phyloP scores from a whole-genome alignment of 2,113 vertebrate genomes.

The Ancistrus triradiatus region DNA sequence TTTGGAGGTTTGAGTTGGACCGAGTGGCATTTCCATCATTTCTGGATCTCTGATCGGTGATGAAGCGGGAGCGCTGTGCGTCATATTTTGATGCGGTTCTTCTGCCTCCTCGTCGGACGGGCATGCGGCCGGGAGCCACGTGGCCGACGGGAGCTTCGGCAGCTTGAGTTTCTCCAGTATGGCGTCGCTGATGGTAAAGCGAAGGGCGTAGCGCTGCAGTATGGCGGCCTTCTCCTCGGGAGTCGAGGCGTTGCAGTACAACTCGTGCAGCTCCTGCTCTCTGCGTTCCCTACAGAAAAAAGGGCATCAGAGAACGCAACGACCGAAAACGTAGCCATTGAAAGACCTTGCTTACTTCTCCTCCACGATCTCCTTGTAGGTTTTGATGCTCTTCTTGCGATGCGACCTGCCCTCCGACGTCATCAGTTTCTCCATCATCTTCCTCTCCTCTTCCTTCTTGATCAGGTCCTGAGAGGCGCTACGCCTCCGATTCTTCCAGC shows the following conservation, averaged over 20 bases:
- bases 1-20: background rate
- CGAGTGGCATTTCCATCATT: background rate
- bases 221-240: slow-evolving; percentile 87
- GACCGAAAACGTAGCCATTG: no score
- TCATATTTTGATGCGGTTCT: slow-evolving; percentile 46
- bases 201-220: slow-evolving; percentile 90
- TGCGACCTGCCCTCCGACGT: slow-evolving; percentile 67
- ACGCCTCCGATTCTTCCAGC: slow-evolving; percentile 93
- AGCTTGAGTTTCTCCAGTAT: slow-evolving; percentile 90
- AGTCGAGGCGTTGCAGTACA: slow-evolving; percentile 82
- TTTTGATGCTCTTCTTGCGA: slow-evolving; percentile 95
- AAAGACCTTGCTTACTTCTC: slow-evolving; percentile 79
- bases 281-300: slow-evolving; percentile 73
- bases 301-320: background rate
- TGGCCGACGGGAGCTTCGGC: slow-evolving; percentile 69
- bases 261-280: slow-evolving; percentile 84
- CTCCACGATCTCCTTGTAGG: slow-evolving; percentile 95
- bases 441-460: slow-evolving; percentile 94
- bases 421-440: slow-evolving; percentile 88
- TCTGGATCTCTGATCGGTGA: background rate
- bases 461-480: slow-evolving; percentile 93
- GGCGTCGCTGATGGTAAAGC: slow-evolving; percentile 95
- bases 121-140: background rate
- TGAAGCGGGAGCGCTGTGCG: slow-evolving; percentile 49
- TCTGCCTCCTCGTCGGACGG: slow-evolving; percentile 8